Evolutionary conservation across 2,797 vertebrate genomes (phyloP), one percentile per base, ranked within the genome.

Genomic region (Tapera naevia): DNA sequence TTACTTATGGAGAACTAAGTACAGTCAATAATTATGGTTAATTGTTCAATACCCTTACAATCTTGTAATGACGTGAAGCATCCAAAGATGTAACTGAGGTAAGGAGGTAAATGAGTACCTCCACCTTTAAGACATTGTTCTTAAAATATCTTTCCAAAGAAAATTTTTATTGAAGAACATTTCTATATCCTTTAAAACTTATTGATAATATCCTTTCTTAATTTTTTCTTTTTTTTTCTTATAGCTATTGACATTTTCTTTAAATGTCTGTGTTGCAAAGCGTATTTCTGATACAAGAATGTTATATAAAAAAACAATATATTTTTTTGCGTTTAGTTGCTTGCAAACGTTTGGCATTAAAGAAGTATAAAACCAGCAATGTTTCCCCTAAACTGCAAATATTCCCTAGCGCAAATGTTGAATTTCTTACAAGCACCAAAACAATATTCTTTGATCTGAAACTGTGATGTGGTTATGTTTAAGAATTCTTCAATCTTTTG

Each of bases 391-490:
- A 95, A 91, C 62, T 89, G 41, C 15, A 67, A 61, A 75, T 76
- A 48, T 90, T 85, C 54, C 80, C 43, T 89, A 93, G 62, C 87
- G 69, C 41, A 96, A 91, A 94, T 84, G 66, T 89, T 91, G 43
- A 64, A 81, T 95, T 94, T 66, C 89, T 96, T 96, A 56, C 53
- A 82, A 85, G 78, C 80, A 86, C 89, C 92, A 85, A 95, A 96
- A 95, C n/a, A 91, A 93, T 86, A 93, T 65, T 67, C 43, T 91
- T 95, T 97, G 80, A 96, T 95, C 80, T 95, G 92, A 87, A 92
- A 74, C 57, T 66, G 76, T 89, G 91, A 93, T 94, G 91, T 95
- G 95, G 80, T 95, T 97, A 86, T 85, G 88, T 87, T 97, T 97
- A 96, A 69, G 88, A 91, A 86, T 94, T 72, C 84, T 96, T 94